A percentile compares a stretch with the other conserved stretches of the same genome.
These are phyloP conservation scores for Sepiola atlantica DNA, from an alignment of 2,888 invertebrate genomes.

Conservation along the genomic window DNA sequence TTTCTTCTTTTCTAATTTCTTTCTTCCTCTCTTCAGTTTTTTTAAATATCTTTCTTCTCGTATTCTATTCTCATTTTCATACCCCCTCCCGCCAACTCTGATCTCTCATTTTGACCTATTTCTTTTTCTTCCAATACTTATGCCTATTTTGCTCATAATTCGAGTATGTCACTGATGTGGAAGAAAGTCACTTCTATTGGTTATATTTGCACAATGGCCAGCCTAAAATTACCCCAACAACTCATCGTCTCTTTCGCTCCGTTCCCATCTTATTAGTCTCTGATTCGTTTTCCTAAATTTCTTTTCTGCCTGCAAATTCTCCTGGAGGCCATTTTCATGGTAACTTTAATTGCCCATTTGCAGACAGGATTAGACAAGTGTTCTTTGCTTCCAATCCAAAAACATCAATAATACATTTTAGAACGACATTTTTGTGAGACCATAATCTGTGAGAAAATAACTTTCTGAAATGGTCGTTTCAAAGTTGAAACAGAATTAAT, in stretches of 20 bases:
- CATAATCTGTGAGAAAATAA: background rate
- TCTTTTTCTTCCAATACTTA: background rate
- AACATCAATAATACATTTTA: conserved; percentile 7
- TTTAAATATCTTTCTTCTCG: background rate
- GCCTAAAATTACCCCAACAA: background rate
- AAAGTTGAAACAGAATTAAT: background rate
- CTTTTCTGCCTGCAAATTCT: background rate
- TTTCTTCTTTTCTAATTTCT: background rate
- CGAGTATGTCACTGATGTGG: background rate
- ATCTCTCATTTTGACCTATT: no score
- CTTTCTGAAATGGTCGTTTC: background rate
- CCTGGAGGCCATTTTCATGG: background rate
- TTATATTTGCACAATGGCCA: background rate
- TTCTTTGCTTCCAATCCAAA: background rate
- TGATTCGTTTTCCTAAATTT: background rate
- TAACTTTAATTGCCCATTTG: conserved; percentile 1
- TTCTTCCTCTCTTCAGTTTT: background rate
- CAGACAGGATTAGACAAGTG: background rate
- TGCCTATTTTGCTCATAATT: background rate
- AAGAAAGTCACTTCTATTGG: background rate
- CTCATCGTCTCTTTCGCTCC: background rate
- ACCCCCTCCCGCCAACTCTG: background rate
- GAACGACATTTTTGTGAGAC: background rate
- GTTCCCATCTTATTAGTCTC: background rate
- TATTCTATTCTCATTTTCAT: background rate